Percentiles rank a stretch among this genome's conserved stretches.
phyloP scores from a whole-genome alignment of 2,797 vertebrate species.

The Sus cebifrons region DNA sequence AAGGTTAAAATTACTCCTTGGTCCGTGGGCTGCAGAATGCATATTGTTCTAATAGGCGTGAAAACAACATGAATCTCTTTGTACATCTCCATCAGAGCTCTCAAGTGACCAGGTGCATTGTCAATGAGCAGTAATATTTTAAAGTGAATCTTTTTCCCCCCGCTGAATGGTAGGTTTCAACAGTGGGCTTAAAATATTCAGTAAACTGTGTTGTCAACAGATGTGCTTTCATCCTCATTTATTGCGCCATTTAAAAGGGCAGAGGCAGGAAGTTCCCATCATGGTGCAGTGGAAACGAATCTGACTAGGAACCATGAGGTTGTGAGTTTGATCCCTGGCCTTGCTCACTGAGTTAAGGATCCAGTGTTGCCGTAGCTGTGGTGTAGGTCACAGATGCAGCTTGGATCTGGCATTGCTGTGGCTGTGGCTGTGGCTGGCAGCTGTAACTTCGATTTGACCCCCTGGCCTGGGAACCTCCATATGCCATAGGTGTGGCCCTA shows the following conservation, averaged over 20 bases:
- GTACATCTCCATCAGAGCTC: background rate
- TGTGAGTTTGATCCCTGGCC: too few species aligned
- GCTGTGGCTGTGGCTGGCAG: too few species aligned
- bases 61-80: background rate
- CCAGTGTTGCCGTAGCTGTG: too few species aligned
- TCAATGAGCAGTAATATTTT: background rate
- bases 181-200: background rate
- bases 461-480: too few species aligned
- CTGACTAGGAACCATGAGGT: too few species aligned
- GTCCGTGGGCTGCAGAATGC: background rate
- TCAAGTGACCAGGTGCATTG: background rate
- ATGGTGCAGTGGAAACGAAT: too few species aligned
- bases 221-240: background rate
- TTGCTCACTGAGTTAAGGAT: too few species aligned
- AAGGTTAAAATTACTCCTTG: too few species aligned
- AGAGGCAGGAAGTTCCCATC: background rate
- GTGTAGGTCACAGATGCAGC: too few species aligned
- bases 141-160: background rate
- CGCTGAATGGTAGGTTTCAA: background rate
- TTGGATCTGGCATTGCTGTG: too few species aligned
- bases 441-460: too few species aligned
- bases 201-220: background rate
- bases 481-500: too few species aligned
- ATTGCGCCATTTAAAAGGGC: background rate
- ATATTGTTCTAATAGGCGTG: background rate